These are phyloP conservation scores for Teinopalpus imperialis DNA, from an alignment of 2,888 invertebrate species.

Conservation along the genomic window DNA sequence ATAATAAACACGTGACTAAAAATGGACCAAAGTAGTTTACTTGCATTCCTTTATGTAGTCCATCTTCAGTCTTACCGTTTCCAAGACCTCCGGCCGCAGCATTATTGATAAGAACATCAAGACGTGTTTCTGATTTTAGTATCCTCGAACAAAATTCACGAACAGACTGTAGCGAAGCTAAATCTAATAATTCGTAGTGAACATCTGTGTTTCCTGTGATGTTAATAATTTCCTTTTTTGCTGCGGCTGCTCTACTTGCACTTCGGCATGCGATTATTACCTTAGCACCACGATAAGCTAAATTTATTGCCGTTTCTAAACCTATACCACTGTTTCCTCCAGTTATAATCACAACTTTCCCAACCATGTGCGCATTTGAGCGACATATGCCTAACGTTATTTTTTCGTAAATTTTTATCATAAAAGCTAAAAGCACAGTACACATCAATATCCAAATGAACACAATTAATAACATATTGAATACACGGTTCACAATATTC, in stretches of 20 bases:
- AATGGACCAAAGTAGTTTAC: constrained; percentile 88
- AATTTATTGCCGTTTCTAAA: constrained; percentile 74
- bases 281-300: constrained; percentile 74
- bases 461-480: neutral
- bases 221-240: constrained; percentile 62
- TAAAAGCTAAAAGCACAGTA: constrained; percentile 41
- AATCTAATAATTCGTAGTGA: constrained; percentile 60
- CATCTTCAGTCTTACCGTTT: constrained; percentile 82
- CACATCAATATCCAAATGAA: constrained; percentile 33
- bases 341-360: constrained; percentile 71
- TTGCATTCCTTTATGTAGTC: constrained; percentile 86
- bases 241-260: constrained; percentile 55
- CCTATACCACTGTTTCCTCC: constrained; percentile 78
- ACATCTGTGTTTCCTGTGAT: constrained; percentile 61
- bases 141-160: constrained; percentile 81
- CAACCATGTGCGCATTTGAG: constrained; percentile 70
- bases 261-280: constrained; percentile 78
- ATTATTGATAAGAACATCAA: constrained; percentile 83
- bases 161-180: constrained; percentile 71
- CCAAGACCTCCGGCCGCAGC: constrained; percentile 78
- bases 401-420: constrained; percentile 65
- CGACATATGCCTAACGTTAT: constrained; percentile 64
- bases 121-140: constrained; percentile 64
- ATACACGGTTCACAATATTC: no score
- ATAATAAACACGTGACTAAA: constrained; percentile 84